A percentile compares a stretch with the other conserved stretches of the same genome.
Evolutionary conservation across 2,888 invertebrate genomes (phyloP).

Genomic region (Protophormia terraenovae): DNA sequence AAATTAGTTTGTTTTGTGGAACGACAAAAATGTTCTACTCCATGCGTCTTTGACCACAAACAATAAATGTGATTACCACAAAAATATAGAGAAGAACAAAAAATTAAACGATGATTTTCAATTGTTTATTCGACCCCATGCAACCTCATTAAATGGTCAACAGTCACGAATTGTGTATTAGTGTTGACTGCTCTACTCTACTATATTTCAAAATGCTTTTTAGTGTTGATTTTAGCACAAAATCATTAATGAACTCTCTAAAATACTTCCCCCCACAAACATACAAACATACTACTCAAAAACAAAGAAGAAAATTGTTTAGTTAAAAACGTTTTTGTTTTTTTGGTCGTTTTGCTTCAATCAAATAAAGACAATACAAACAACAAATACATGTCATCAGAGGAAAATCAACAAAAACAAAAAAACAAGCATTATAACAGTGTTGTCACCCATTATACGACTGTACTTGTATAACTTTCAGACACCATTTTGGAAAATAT

Average conservation of each 20-base stretch:
- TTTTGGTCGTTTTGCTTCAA: slow-evolving; percentile 17
- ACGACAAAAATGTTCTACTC: background rate
- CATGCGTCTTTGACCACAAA: background rate
- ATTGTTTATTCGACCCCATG: slow-evolving; percentile 46
- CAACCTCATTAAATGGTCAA: slow-evolving; percentile 61
- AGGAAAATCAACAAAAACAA: slow-evolving; percentile 3
- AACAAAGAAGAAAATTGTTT: background rate
- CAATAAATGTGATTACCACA: slow-evolving; percentile 3
- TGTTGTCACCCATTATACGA: slow-evolving; percentile 28
- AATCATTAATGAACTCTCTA: slow-evolving; percentile 40
- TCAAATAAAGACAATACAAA: slow-evolving; percentile 43
- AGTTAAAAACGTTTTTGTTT: background rate
- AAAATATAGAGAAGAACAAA: background rate
- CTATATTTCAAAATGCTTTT: background rate
- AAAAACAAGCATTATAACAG: background rate
- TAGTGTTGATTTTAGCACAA: slow-evolving; percentile 1
- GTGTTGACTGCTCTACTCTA: slow-evolving; percentile 7
- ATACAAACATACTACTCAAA: background rate
- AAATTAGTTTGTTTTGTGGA: background rate
- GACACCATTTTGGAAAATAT: slow-evolving; percentile 20
- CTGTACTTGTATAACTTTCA: background rate
- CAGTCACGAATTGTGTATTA: slow-evolving; percentile 46
- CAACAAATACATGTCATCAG: background rate
- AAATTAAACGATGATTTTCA: slow-evolving; percentile 22
- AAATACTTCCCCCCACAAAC: background rate